Percentiles rank a stretch among this genome's conserved stretches.
phyloP scores from a whole-genome alignment of 1,140 invertebrate species.

The Cotesia chilonis region DNA sequence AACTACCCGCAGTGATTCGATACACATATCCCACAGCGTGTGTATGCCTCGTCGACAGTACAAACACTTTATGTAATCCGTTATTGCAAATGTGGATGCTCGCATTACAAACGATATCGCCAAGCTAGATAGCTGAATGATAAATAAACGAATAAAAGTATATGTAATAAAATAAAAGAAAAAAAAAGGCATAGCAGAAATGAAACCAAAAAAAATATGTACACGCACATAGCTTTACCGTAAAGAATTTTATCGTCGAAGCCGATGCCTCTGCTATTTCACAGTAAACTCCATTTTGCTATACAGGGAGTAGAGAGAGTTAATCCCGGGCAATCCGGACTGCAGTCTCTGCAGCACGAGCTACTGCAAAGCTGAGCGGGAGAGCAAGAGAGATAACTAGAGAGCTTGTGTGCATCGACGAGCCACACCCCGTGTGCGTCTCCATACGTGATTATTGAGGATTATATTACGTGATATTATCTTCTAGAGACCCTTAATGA shows the following conservation, averaged over 20 bases:
- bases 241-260: conserved; percentile 26
- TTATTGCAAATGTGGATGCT: neutral
- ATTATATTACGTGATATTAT: conserved; percentile 3
- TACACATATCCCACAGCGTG: neutral
- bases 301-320: conserved; percentile 3
- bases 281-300: conserved; percentile 24
- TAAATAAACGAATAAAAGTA: conserved; percentile 8
- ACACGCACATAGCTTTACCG: neutral
- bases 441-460: conserved; percentile 9
- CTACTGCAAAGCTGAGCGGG: conserved; percentile 16
- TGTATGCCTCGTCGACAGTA: neutral
- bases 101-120: conserved; percentile 7
- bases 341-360: conserved; percentile 26
- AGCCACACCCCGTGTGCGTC: neutral
- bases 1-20: neutral
- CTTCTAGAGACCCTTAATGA: neutral
- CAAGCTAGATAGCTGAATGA: neutral
- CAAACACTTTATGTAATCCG: conserved; percentile 7
- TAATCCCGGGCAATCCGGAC: conserved; percentile 23
- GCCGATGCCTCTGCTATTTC: neutral
- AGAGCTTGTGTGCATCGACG: too few relatives aligned
- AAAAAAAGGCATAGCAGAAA: neutral
- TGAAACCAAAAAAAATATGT: neutral
- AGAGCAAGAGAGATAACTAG: too few relatives aligned
- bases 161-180: neutral